Evolutionary conservation across 2,113 vertebrate genomes (phyloP), one percentile per base, ranked within the genome.

Genomic region (Epinephelus lanceolatus): DNA sequence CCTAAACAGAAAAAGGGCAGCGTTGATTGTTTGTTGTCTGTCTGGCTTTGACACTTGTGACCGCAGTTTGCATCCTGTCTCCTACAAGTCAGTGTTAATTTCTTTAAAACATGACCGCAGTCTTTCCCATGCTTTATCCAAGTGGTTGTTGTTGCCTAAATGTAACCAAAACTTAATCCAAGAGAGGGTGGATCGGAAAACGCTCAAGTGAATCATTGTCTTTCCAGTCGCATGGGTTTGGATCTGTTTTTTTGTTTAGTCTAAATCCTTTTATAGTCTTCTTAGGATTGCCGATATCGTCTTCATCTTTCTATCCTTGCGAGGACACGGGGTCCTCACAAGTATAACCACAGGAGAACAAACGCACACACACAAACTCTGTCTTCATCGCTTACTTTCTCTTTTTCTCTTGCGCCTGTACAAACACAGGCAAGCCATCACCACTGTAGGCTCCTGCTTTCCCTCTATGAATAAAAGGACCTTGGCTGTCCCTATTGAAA

Each of bases 401-500:
- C 11, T 60, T 55, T 52, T 30, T 63, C 37, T 75, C 3, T 25
- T 51, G 30, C 45, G 61, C 42, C 57, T 3, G 15, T 23, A 67
- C 76, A 68, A 60, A 83, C 86, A 74, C 49, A 78, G 69, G 14
- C 21, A 25, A 70, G 17, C 57, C 37, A 45, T 71, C 49, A 5
- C 67, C 51, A 51, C 55, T 42, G 25, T 47, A 40, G n/a, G 10
- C 30, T 81, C 75, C 62, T 14, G 37, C 68, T 53, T 33, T 79
- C 30, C 59, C 68, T 61, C 37, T 8, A n/a, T 81, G 85, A 84
- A 90, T 56, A 87, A n/a, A 83, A 76, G 42, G 86, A 92, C 89
- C 88, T 93, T 90, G 83, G 81, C 81, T 76, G 86, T 85, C 73
- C 51, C 66, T n/a, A 80, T 73, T 88, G 88, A 85, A 90, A 87